Evolutionary conservation across 2,113 vertebrate species (phyloP), one percentile per base, ranked within the genome.

Genomic region (Smithornis capensis): DNA sequence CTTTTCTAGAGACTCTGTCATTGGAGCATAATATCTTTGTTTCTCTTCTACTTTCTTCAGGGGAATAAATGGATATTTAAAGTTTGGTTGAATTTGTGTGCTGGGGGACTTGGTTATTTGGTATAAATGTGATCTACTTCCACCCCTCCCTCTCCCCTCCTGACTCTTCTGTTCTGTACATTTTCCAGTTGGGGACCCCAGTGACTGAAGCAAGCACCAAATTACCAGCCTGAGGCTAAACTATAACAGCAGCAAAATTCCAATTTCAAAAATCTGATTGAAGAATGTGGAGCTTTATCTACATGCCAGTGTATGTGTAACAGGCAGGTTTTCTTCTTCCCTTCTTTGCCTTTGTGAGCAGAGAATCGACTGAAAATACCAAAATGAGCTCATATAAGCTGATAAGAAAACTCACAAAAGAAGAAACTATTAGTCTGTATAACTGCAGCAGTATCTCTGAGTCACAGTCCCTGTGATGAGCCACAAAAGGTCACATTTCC

Each of bases 221-320:
- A 95, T 93, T 79, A 84, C 81, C 38, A 89, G 78, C 94, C 94
- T 75, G 64, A 90, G 92, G 96, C 84, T 88, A 87, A 87, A 93
- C 82, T 92, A 17, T n/a, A 94, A 89, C 67, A 91, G 79, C 47
- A 83, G 89, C 86, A 74, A 92, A 95, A 95, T 87, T 94, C 85
- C 91, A 93, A 76, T 95, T 96, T 94, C 75, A 74, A 92, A 96
- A 94, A 78, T 83, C 56, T 80, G 89, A 95, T 77, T 84, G 73
- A 83, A 90, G 83, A 89, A 67, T 44, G 21, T 67, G 44, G 35
- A n/a, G 14, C 31, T 90, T 88, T 95, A 89, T 95, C 68, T 90
- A 71, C 73, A 89, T 84, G 85, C 40, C 56, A 71, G 42, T 8
- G 68, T 31, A 56, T n/a, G 68, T 64, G 64, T 22, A 90, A 92